A percentile compares a stretch with the other conserved stretches of the same genome.
phyloP scores from a whole-genome alignment of 1,140 invertebrate genomes.

The Heliconius hermathena region DNA sequence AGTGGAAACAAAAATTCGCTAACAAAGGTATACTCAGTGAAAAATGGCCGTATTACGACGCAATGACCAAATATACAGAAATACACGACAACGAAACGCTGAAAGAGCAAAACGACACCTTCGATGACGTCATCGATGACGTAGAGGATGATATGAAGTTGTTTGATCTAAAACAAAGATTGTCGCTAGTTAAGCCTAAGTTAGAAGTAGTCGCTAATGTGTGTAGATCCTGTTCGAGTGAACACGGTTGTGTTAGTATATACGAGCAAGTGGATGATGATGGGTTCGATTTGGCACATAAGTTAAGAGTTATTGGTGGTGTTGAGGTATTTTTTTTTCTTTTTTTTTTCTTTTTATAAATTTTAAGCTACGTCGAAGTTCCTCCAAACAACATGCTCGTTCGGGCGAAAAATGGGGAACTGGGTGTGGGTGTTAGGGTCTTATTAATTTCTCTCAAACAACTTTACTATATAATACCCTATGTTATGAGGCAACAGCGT shows the following conservation, averaged over 20 bases:
- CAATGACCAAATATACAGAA: constrained; percentile 55
- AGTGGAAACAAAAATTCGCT: constrained; percentile 75
- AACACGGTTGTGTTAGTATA: constrained; percentile 56
- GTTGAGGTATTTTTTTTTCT: constrained; percentile 56
- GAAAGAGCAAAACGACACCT: constrained; percentile 41
- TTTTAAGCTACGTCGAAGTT: too few relatives aligned
- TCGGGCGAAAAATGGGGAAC: too few relatives aligned
- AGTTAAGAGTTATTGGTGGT: constrained; percentile 58
- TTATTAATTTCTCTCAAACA: too few relatives aligned
- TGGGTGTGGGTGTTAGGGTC: too few relatives aligned
- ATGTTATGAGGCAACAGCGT: not conserved
- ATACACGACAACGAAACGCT: constrained; percentile 24
- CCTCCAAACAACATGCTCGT: not conserved
- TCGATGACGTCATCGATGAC: constrained; percentile 52
- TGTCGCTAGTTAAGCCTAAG: constrained; percentile 54
- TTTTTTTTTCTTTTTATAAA: constrained; percentile 10
- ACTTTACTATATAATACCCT: too few relatives aligned
- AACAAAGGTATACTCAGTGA: constrained; percentile 69
- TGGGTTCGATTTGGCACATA: constrained; percentile 58
- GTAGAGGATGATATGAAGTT: constrained; percentile 69
- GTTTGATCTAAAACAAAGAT: constrained; percentile 63
- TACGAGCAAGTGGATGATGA: constrained; percentile 57
- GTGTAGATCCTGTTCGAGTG: constrained; percentile 59
- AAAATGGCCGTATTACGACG: constrained; percentile 74
- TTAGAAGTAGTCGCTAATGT: constrained; percentile 47